phyloP scores from a whole-genome alignment of 2,888 invertebrate species.

The Artemia sinica region DNA sequence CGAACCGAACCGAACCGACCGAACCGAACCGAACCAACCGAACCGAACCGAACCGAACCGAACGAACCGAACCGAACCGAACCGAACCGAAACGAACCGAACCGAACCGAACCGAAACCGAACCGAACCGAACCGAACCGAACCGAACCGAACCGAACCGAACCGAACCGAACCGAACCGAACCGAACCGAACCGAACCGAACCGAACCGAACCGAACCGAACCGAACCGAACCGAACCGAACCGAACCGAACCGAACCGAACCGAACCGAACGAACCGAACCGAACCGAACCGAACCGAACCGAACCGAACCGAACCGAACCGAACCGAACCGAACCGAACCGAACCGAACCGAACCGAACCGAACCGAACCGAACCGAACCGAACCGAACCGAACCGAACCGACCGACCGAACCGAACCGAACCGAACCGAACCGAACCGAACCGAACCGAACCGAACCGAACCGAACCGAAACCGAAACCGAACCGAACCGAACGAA shows the following conservation, averaged over 20 bases:
- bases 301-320: conserved; percentile 22
- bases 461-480: too few species aligned
- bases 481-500: too few species aligned
- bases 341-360: conserved; percentile 23
- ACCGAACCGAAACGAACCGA: too few species aligned
- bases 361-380: conserved; percentile 23
- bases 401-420: conserved; percentile 22
- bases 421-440: conserved; percentile 23
- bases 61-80: too few species aligned
- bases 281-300: conserved; percentile 23
- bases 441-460: conserved; percentile 22
- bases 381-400: conserved; percentile 22
- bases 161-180: conserved; percentile 22
- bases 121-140: conserved; percentile 23
- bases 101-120: too few species aligned
- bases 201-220: conserved; percentile 23
- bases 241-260: conserved; percentile 21
- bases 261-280: too few species aligned
- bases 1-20: conserved; percentile 23
- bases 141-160: conserved; percentile 23
- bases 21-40: too few species aligned
- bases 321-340: conserved; percentile 21
- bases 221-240: conserved; percentile 23
- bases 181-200: conserved; percentile 19
- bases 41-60: too few species aligned